These are phyloP conservation scores for Caenorhabditis remanei DNA, from an alignment of 1,140 invertebrate species.

Conservation along the genomic window DNA sequence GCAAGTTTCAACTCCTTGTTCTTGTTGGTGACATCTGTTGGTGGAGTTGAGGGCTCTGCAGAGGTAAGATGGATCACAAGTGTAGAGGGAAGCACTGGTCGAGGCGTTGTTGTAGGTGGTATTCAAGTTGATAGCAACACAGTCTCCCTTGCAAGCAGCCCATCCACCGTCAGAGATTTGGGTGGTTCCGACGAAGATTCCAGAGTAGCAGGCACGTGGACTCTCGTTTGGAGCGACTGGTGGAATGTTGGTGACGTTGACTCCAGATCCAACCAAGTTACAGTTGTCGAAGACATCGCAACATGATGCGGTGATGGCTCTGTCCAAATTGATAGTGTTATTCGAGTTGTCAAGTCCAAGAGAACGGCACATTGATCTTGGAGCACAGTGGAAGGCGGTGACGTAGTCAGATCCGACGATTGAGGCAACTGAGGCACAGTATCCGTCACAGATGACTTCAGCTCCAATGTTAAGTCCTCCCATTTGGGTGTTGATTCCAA, in stretches of 20 bases:
- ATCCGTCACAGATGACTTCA: conserved; percentile 61
- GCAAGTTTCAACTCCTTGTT: conserved; percentile 52
- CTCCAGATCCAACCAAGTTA: conserved; percentile 29
- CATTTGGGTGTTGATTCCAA: conserved; percentile 53
- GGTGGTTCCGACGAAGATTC: conserved; percentile 38
- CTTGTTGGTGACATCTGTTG: conserved; percentile 60
- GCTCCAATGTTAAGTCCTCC: conserved; percentile 39
- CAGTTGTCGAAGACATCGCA: conserved; percentile 58
- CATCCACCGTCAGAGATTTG: conserved; percentile 27
- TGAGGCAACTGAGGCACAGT: conserved; percentile 55
- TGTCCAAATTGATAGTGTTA: conserved; percentile 26
- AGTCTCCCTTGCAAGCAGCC: conserved; percentile 60
- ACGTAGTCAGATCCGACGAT: conserved; percentile 23
- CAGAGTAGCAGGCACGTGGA: conserved; percentile 61
- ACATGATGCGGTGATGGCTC: conserved; percentile 4
- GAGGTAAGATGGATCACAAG: conserved; percentile 62
- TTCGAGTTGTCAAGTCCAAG: conserved; percentile 57
- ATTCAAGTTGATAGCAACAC: conserved; percentile 50
- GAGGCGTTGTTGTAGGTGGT: conserved; percentile 34
- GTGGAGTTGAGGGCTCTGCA: conserved; percentile 54
- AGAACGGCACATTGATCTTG: conserved; percentile 57
- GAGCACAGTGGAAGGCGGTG: conserved; percentile 61
- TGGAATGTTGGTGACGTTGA: conserved; percentile 33
- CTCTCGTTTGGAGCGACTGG: conserved; percentile 48
- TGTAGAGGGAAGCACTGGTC: conserved; percentile 55